phyloP scores from a whole-genome alignment of 2,797 vertebrate genomes.

The Falco naumanni region DNA sequence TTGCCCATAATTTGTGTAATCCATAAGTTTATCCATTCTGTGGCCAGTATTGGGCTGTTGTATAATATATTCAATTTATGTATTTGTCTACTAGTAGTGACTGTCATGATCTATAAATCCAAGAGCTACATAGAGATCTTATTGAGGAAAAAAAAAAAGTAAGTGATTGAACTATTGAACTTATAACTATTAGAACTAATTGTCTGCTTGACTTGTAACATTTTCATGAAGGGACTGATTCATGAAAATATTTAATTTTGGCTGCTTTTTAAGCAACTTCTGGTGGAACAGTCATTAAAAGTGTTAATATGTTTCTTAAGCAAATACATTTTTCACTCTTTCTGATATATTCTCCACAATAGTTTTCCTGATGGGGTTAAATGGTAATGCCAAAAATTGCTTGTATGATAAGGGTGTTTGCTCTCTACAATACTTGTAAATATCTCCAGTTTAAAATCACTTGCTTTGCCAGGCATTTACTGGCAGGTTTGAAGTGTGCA shows the following conservation, averaged over 20 bases:
- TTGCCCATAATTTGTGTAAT: neutral
- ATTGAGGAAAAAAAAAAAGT: neutral
- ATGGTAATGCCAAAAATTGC: neutral
- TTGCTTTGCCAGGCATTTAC: neutral
- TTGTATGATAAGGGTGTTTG: neutral
- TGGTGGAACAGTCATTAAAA: neutral
- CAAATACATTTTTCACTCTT: neutral
- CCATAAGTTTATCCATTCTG: neutral
- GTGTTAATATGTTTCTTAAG: neutral
- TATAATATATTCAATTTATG: neutral
- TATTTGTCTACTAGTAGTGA: neutral
- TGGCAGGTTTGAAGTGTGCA: neutral
- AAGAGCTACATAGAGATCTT: neutral
- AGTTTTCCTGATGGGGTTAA: neutral
- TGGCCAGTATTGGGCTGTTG: neutral
- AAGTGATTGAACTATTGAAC: neutral
- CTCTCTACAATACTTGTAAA: neutral
- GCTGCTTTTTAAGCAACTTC: neutral
- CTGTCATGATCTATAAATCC: neutral
- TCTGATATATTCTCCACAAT: neutral
- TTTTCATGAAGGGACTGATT: neutral
- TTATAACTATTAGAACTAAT: neutral
- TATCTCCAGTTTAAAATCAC: neutral
- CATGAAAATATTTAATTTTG: neutral
- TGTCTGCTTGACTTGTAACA: neutral